Percentiles rank a stretch among this genome's conserved stretches.
phyloP scores from a whole-genome alignment of 2,113 vertebrate genomes.

The Peromyscus maniculatus region DNA sequence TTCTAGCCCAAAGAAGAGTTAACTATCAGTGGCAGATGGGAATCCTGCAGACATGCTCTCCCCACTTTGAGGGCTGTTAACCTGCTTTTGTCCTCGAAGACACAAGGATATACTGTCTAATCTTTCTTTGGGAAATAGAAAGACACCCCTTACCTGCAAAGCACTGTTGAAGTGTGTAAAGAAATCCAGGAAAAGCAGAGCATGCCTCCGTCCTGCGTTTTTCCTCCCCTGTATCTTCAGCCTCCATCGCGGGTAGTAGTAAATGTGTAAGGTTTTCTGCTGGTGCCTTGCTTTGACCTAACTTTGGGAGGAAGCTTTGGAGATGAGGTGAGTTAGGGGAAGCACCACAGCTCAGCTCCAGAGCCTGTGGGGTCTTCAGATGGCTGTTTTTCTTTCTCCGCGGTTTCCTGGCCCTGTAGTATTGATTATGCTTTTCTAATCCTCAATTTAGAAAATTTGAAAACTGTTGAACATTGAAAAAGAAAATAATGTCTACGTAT shows the following conservation, averaged over 20 bases:
- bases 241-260: not conserved
- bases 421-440: conserved; percentile 3
- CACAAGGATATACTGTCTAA: not conserved
- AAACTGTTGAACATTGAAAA: conserved; percentile 22
- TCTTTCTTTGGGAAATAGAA: not conserved
- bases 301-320: not conserved
- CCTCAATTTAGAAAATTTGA: not conserved
- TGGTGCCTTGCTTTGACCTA: not conserved
- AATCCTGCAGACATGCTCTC: not conserved
- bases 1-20: not conserved
- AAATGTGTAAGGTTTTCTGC: not conserved
- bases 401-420: not conserved
- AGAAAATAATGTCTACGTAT: not conserved
- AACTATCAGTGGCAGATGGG: not conserved
- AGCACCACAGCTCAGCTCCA: not conserved
- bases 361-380: not conserved
- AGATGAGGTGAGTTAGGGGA: not conserved
- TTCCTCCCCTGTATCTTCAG: not conserved
- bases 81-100: not conserved
- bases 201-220: not conserved
- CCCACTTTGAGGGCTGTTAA: not conserved
- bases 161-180: not conserved
- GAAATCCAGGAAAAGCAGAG: conserved; percentile 2
- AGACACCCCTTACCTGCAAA: fast-evolving
- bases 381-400: not conserved